Percentiles rank a stretch among this genome's conserved stretches.
Evolutionary conservation across 92 coral and sea anemone species (phyloP).

Genomic region (Siderastrea siderea): DNA sequence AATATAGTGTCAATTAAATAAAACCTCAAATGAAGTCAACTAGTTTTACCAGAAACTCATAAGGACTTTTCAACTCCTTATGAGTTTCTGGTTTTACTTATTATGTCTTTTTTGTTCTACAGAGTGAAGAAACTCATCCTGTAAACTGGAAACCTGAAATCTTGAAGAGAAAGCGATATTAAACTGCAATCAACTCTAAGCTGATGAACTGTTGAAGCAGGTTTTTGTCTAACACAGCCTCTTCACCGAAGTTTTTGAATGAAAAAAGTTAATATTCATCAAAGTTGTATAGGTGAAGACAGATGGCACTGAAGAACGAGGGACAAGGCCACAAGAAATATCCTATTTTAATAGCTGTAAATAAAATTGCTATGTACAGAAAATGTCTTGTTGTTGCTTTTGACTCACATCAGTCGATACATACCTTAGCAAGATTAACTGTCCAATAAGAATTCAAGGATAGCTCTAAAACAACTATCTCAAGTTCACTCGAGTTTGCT

Average conservation of each 20-base stretch:
- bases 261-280: neutral
- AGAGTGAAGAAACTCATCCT: conserved; percentile 99
- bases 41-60: no score
- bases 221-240: no score
- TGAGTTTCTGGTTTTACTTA: no score
- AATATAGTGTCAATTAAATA: neutral
- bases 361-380: conserved; percentile 13
- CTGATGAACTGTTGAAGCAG: neutral
- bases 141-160: conserved; percentile 98
- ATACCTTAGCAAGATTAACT: no score
- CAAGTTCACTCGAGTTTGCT: no score
- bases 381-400: neutral
- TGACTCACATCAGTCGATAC: no score
- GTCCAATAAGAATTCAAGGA: no score
- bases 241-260: no score
- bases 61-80: no score
- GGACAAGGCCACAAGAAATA: neutral
- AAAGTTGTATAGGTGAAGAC: neutral
- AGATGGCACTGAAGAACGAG: neutral
- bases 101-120: neutral
- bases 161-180: conserved; percentile 94
- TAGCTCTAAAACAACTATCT: no score
- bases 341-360: conserved; percentile 3
- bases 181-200: conserved; percentile 7
- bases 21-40: neutral